Conservation (phyloP, 2,797 vertebrate genomes). For the Gymnoscopelus microlampas region DNA sequence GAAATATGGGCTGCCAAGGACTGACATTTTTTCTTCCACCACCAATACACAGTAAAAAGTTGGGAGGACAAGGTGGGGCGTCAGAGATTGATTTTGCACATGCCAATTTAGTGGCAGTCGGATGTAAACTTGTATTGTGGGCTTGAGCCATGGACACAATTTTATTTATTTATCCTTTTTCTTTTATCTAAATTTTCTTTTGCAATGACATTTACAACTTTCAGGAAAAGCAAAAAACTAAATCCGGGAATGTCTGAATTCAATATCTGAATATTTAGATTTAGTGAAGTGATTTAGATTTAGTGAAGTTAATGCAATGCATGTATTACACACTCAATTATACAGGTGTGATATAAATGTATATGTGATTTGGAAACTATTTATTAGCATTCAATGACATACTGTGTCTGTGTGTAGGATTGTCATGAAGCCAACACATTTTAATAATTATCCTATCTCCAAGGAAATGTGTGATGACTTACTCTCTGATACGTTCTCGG, state of each 20-base stretch:
- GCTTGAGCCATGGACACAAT: conserved; percentile 21
- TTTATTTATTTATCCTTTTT: conserved; percentile 12
- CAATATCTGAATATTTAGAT: background rate
- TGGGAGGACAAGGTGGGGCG: conserved; percentile 40
- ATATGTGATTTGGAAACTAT: conserved; percentile 12
- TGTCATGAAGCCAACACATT: conserved; percentile 29
- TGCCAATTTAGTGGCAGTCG: conserved; percentile 53
- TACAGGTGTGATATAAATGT: background rate
- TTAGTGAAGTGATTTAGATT: no score
- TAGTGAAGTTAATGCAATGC: background rate
- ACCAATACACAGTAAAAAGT: conserved; percentile 52
- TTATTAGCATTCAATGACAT: conserved; percentile 35
- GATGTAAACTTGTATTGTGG: conserved; percentile 41
- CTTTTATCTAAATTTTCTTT: background rate
- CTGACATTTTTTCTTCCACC: conserved; percentile 69
- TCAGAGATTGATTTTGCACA: conserved; percentile 48
- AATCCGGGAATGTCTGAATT: background rate
- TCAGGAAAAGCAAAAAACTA: conserved; percentile 4
- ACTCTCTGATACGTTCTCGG: conserved; percentile 63
- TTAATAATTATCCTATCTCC: conserved; percentile 68
- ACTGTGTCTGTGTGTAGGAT: conserved; percentile 7
- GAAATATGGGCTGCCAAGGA: conserved; percentile 69
- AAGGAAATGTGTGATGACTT: conserved; percentile 64
- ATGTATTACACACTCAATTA: background rate
- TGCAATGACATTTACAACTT: conserved; percentile 4